Evolutionary conservation across 2,113 vertebrate genomes (phyloP).

Genomic region (Lagopus leucura): DNA sequence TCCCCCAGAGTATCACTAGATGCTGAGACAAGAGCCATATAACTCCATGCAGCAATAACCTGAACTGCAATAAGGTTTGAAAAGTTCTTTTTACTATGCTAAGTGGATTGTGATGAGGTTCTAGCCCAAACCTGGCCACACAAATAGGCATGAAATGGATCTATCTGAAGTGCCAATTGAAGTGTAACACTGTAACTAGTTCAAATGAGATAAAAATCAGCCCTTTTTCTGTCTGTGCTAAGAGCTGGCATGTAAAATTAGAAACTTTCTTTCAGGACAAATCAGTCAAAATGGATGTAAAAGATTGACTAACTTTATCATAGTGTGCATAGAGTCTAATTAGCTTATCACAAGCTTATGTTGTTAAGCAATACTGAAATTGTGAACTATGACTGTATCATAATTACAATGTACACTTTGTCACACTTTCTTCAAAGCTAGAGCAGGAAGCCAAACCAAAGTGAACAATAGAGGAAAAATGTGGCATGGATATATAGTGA

Average conservation of each 20-base stretch:
- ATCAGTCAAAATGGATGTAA: background rate
- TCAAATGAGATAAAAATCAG: accelerated
- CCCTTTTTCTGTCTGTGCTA: background rate
- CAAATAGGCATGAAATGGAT: background rate
- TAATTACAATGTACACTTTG: background rate
- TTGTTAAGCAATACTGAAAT: background rate
- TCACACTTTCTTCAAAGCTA: background rate
- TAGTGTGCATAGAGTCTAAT: background rate
- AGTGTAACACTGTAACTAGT: background rate
- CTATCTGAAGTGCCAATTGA: background rate
- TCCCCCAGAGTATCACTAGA: accelerated
- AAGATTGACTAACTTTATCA: background rate
- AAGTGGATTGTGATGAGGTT: background rate
- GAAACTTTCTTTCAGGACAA: background rate
- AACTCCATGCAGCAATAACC: background rate
- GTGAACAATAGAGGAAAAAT: background rate
- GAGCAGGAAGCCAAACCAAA: conserved; percentile 5
- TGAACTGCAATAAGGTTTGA: background rate
- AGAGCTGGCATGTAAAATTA: background rate
- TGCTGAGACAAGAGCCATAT: background rate
- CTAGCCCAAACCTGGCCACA: background rate
- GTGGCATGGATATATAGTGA: background rate
- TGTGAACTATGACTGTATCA: background rate
- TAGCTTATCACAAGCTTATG: background rate
- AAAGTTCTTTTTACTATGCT: background rate